Evolutionary conservation across 2,797 vertebrate genomes (phyloP), one percentile per base, ranked within the genome.

Genomic region (Masticophis lateralis): DNA sequence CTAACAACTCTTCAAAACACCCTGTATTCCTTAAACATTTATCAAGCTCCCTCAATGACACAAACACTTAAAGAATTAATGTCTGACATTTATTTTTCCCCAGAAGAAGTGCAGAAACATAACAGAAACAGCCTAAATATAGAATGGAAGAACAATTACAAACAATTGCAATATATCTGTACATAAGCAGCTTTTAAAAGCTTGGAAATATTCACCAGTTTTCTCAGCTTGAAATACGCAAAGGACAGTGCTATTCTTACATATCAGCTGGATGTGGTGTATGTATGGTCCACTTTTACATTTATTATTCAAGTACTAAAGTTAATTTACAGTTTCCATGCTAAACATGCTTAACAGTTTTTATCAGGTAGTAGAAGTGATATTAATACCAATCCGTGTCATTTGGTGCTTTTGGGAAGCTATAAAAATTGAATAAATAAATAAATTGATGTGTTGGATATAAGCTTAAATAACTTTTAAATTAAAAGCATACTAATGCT

Each of bases 401-500:
- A 66, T 28, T 28, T 63, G 61, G 27, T 63, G 27, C 11, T 27
- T 9, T 61, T 32, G 63, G 16, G 5, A 32, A 74, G 16, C 66
- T 18, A 74, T 37, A 74, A 74, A 66, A 74, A 74, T 37, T 74
- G 66, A 69, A 28, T 86, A 43, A 16, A 86, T 74, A 94, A 22
- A 88, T 60, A 59, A 8, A 43, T 8, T 47, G 2, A 28, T 55
- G 37, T 94, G 20, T 86, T 93, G 86, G 74, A 91, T 90, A 28
- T 91, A 37, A 18, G 2, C 0, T 93, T 95, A 90, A 79, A 11
- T 7, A 60, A 2, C 3, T 90, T 95, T 60, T 92, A 57, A 12
- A 18, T 57, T 90, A 79, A 92, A 90, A 94, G 93, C 11, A 56
- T 1, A 53, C 11, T 28, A 87, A 66, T 95, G 88, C 91, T 88